A percentile compares a stretch with the other conserved stretches of the same genome.
These are phyloP conservation scores for Sebastes variabilis DNA, from an alignment of 2,797 vertebrate genomes.

Conservation along the genomic window DNA sequence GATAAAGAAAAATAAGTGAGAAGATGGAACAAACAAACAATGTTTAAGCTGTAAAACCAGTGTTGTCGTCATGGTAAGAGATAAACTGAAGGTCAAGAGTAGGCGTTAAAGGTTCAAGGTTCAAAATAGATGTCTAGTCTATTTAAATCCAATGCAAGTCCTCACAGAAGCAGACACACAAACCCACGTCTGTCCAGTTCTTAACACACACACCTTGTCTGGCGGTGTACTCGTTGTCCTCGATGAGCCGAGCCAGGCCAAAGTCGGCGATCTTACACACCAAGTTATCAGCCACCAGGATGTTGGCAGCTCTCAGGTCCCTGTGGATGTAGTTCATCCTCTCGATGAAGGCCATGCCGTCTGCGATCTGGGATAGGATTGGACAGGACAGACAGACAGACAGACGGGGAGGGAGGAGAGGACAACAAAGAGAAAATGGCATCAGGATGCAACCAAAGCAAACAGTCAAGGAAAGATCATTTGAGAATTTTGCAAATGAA, in stretches of 20 bases:
- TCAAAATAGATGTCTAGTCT: background rate
- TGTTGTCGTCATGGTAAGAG: background rate
- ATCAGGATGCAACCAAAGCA: background rate
- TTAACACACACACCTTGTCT: conserved; percentile 88
- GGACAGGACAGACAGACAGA: background rate
- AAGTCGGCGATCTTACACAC: conserved; percentile 99
- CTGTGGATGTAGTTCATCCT: conserved; percentile 99
- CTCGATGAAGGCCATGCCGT: conserved; percentile 99
- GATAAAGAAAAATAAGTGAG: background rate
- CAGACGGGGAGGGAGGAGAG: background rate
- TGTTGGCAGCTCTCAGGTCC: conserved; percentile 97
- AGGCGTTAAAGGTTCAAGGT: background rate
- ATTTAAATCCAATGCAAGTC: background rate
- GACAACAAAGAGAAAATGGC: background rate
- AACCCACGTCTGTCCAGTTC: background rate
- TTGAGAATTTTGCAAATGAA: background rate
- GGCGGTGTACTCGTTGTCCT: conserved; percentile 98
- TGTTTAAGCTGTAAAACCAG: background rate
- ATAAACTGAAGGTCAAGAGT: background rate
- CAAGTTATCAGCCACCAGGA: conserved; percentile 96
- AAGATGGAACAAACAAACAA: background rate
- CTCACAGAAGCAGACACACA: background rate
- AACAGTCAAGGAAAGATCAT: background rate
- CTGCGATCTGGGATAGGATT: conserved; percentile 87
- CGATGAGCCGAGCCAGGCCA: conserved; percentile 96